Evolutionary conservation across 2,888 invertebrate species (phyloP), one percentile per base, ranked within the genome.

Genomic region (Thymelicus sylvestris): DNA sequence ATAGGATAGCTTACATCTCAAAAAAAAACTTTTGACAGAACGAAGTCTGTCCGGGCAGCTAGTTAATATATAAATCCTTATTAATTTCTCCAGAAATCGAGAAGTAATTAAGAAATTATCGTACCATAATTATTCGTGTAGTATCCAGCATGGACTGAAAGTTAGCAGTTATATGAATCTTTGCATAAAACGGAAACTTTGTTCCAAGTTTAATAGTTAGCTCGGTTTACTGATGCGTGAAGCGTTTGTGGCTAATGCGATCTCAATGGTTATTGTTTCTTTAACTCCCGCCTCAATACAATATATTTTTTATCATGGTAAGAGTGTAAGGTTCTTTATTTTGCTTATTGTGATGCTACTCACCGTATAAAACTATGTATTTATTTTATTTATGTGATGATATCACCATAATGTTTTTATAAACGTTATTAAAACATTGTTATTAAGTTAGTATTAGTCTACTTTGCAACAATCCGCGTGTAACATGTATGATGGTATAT

Each of bases 141-240:
- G 66, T 15, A 44, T 24, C 66, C 15, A 31, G 60, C 38, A 48
- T 41, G 52, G 31, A 67, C 52, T 38, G 61, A 52, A 67, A 67
- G 67, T 67, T 61, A 38, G 38, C 60, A 50, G 61, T 48, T 67
- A 67, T 61, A 67, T 48, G 60, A 61, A 67, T 61, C 67, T 61
- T 61, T 7, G 50, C 61, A 41, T 52, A 15, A 50, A n/a, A 41
- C 24, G 19, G 41, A 52, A 67, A 67, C 67, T 67, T 55, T 67
- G 50, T 13, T 39, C 48, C 6, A 52, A 67, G 52, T 67, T 67
- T 62, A 39, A n/a, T 50, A 39, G 55, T 61, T 52, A 52, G 31
- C 12, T 41, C 8, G 52, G 55, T 13, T 68, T 44, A 55, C 44
- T 55, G 66, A 12, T 59, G 66, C 67, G 44, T 62, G n/a, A 39